phyloP scores from a whole-genome alignment of 2,797 vertebrate species.

The Stomatorhinus walkeri region DNA sequence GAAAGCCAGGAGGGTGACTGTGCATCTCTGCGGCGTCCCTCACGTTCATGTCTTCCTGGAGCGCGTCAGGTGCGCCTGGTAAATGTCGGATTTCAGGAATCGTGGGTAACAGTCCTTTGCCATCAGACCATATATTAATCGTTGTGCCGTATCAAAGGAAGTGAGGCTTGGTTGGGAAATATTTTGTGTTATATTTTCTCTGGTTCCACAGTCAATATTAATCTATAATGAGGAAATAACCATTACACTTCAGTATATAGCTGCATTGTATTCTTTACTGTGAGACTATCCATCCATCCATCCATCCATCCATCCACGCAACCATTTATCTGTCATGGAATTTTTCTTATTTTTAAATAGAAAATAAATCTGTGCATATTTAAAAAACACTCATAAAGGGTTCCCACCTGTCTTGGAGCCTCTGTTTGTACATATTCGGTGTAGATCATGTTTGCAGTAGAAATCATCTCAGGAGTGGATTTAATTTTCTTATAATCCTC shows the following conservation, averaged over 20 bases:
- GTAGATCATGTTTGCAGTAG: constrained; percentile 83
- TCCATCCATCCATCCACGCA: background rate
- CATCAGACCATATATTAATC: constrained; percentile 83
- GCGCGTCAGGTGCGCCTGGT: constrained; percentile 73
- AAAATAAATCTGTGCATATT: background rate
- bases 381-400: background rate
- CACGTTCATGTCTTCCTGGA: constrained; percentile 68
- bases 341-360: background rate
- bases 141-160: constrained; percentile 88
- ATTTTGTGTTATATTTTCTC: constrained; percentile 76
- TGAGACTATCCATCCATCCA: background rate
- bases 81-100: constrained; percentile 85
- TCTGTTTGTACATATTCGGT: constrained; percentile 83
- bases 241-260: background rate
- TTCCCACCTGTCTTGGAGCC: constrained; percentile 80
- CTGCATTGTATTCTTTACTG: background rate
- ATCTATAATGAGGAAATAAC: constrained; percentile 66
- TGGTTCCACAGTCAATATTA: constrained; percentile 88
- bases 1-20: background rate
- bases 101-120: constrained; percentile 88
- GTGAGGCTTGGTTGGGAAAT: constrained; percentile 75
- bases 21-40: background rate
- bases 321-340: background rate
- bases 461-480: constrained; percentile 67
- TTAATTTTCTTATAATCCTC: constrained; percentile 88